These are phyloP conservation scores for Anagyrus pseudococci DNA, from an alignment of 2,888 invertebrate genomes.

Conservation along the genomic window DNA sequence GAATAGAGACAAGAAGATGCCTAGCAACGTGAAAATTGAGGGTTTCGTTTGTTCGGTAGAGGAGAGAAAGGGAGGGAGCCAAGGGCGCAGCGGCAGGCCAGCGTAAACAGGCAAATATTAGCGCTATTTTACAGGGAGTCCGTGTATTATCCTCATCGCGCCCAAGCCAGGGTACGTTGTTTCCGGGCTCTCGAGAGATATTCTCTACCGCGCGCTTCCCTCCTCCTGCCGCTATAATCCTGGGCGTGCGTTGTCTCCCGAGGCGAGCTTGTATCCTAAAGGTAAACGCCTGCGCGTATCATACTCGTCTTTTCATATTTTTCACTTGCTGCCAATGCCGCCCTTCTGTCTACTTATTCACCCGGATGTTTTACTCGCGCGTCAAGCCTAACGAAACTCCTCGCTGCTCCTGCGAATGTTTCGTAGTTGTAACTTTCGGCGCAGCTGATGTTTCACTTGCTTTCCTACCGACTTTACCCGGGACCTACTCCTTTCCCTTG, in stretches of 20 bases:
- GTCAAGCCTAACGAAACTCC: too few species aligned
- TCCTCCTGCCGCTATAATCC: neutral
- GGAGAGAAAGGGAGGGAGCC: neutral
- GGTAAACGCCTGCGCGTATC: too few species aligned
- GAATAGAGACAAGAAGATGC: neutral
- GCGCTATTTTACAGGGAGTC: constrained; percentile 4
- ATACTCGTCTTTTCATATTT: constrained; percentile 8
- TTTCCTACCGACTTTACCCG: too few species aligned
- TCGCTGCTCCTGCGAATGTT: neutral
- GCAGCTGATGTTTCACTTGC: too few species aligned
- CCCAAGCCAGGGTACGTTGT: too few species aligned
- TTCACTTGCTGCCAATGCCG: neutral
- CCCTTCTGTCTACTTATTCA: neutral
- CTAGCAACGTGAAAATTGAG: neutral
- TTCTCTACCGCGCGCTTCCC: neutral
- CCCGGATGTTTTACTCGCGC: neutral
- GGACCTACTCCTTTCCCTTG: too few species aligned
- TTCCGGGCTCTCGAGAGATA: too few species aligned
- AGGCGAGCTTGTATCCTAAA: neutral
- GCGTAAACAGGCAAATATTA: constrained; percentile 11
- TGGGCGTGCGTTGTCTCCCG: constrained; percentile 9
- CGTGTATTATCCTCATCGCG: neutral
- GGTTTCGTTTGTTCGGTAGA: too few species aligned
- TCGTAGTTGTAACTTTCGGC: too few species aligned
- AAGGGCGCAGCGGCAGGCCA: neutral